Evolutionary conservation across 1,140 invertebrate species (phyloP).

Genomic region (Neelides sp.): DNA sequence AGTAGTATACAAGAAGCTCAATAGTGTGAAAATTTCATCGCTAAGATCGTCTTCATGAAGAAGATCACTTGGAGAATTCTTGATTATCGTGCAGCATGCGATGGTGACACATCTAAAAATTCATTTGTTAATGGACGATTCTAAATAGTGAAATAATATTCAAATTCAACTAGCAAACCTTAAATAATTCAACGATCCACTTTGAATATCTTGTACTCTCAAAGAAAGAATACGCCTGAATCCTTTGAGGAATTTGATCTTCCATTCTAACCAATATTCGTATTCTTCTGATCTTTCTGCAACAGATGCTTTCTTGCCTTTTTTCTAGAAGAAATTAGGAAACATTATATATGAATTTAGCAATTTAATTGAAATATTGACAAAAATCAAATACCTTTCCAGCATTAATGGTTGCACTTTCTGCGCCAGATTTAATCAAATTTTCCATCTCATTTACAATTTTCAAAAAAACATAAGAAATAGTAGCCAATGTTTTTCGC

Average conservation of each 20-base stretch:
- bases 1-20: neutral
- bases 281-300: no score
- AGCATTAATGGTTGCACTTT: neutral
- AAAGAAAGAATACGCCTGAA: neutral
- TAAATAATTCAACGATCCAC: neutral
- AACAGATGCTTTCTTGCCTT: neutral
- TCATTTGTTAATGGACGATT: neutral
- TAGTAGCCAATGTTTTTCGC: neutral
- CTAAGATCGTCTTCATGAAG: neutral
- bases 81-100: neutral
- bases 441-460: neutral
- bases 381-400: no score
- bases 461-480: neutral
- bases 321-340: neutral
- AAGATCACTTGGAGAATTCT: neutral
- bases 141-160: neutral
- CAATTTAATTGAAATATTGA: neutral
- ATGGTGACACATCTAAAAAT: slow-evolving; percentile 4
- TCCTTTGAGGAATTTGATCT: neutral
- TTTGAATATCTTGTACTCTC: slow-evolving; percentile 1
- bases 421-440: neutral
- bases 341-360: neutral
- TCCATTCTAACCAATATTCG: no score
- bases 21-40: slow-evolving; percentile 4
- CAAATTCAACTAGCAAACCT: neutral